Conservation (phyloP, 2,888 invertebrate genomes). For the Theretra japonica region DNA sequence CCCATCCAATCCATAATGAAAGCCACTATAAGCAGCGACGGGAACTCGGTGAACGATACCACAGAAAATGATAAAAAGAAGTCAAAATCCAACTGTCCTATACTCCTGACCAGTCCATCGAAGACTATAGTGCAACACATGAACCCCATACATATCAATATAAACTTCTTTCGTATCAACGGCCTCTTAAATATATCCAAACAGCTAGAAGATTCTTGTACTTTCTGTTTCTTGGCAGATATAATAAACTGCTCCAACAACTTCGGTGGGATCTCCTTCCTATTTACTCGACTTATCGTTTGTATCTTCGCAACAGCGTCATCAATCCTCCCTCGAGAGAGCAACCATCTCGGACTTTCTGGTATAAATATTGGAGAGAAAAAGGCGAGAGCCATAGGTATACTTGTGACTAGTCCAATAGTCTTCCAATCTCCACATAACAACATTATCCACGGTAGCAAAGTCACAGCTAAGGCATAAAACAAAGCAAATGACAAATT, state of each 20-base stretch:
- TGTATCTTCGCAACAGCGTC: conserved; percentile 60
- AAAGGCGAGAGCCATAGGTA: conserved; percentile 57
- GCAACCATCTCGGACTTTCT: conserved; percentile 67
- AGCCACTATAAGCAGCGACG: conserved; percentile 59
- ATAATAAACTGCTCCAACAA: conserved; percentile 59
- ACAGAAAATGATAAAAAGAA: conserved; percentile 66
- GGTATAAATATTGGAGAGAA: conserved; percentile 60
- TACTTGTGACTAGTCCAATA: conserved; percentile 61
- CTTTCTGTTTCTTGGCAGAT: conserved; percentile 41
- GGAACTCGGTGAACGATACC: conserved; percentile 64
- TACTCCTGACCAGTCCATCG: conserved; percentile 61
- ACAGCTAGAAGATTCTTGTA: conserved; percentile 50
- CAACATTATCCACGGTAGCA: conserved; percentile 62
- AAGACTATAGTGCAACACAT: conserved; percentile 62
- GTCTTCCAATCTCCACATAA: conserved; percentile 65
- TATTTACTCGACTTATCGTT: conserved; percentile 61
- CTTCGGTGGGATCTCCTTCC: conserved; percentile 56
- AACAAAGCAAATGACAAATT: conserved; percentile 63
- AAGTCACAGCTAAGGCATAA: conserved; percentile 54
- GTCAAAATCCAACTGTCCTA: conserved; percentile 60
- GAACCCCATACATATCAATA: conserved; percentile 57
- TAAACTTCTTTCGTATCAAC: conserved; percentile 55
- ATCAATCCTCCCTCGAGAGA: conserved; percentile 62
- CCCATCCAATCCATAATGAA: conserved; percentile 65
- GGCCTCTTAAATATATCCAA: conserved; percentile 61